Conservation (phyloP, 2,888 invertebrate species). For the Globia sparganii region DNA sequence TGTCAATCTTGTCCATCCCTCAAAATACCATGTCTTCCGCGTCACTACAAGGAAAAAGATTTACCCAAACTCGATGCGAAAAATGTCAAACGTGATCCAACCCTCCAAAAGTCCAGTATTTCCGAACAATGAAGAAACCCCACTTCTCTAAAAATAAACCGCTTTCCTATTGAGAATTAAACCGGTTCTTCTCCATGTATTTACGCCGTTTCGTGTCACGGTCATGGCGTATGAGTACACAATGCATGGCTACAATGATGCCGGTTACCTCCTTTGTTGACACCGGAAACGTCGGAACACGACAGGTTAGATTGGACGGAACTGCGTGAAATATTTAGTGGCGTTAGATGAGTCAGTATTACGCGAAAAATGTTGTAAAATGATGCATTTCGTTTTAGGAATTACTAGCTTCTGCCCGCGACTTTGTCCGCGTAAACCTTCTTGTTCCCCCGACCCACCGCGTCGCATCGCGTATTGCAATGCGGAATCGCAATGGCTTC, state of each 20-base stretch:
- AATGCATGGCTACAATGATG: slow-evolving; percentile 25
- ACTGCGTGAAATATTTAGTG: slow-evolving; percentile 36
- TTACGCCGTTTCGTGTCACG: slow-evolving; percentile 60
- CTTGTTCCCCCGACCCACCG: neutral
- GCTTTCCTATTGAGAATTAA: slow-evolving; percentile 19
- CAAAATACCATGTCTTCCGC: slow-evolving; percentile 3
- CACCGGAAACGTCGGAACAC: slow-evolving; percentile 44
- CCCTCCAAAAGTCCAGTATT: neutral
- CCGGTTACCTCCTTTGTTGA: slow-evolving; percentile 38
- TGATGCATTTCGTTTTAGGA: slow-evolving; percentile 16
- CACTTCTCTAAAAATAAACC: slow-evolving; percentile 17
- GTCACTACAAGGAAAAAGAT: neutral
- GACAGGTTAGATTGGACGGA: slow-evolving; percentile 52
- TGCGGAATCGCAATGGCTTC: too few relatives aligned
- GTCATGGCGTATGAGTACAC: slow-evolving; percentile 58
- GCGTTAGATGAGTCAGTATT: slow-evolving; percentile 41
- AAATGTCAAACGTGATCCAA: neutral
- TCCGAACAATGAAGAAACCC: slow-evolving; percentile 16
- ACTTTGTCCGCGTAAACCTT: neutral
- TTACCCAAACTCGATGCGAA: slow-evolving; percentile 1
- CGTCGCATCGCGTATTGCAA: neutral
- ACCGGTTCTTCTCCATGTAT: slow-evolving; percentile 49
- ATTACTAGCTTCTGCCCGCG: neutral
- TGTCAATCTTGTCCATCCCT: neutral
- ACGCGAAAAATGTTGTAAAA: slow-evolving; percentile 8